These are phyloP conservation scores for Heliocidaris erythrogramma DNA, from an alignment of 35 echinoderm and acorn worm species.

Conservation along the genomic window DNA sequence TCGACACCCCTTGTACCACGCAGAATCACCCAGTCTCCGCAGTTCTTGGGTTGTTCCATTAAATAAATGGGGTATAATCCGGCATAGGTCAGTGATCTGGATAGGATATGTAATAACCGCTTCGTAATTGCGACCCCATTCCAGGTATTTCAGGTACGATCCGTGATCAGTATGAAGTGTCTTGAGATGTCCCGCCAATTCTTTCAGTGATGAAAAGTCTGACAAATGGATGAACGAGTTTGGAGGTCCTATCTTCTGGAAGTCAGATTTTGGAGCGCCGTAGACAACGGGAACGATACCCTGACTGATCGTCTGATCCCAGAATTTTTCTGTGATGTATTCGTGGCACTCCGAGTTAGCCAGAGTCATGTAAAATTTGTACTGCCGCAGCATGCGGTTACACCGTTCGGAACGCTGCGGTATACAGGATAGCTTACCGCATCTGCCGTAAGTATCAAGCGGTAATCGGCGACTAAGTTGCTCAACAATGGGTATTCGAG, in stretches of 20 bases:
- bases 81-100: not conserved
- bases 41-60: conserved; percentile 9
- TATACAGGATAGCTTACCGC: conserved; percentile 46
- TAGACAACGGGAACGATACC: conserved; percentile 62
- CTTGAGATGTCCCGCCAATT: conserved; percentile 46
- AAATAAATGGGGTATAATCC: conserved; percentile 22
- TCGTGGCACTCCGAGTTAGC: conserved; percentile 60
- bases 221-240: conserved; percentile 67
- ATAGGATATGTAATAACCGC: not conserved
- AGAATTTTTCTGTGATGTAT: conserved; percentile 78
- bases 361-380: conserved; percentile 69
- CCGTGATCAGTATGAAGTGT: not conserved
- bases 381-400: conserved; percentile 34
- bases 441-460: conserved; percentile 59
- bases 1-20: conserved; percentile 34
- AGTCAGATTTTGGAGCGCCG: conserved; percentile 64
- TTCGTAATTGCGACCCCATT: conserved; percentile 22
- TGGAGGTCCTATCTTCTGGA: conserved; percentile 54
- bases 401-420: conserved; percentile 22
- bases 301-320: conserved; percentile 49
- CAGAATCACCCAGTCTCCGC: not conserved
- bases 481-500: conserved; percentile 15
- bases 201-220: conserved; percentile 58
- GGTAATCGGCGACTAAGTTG: conserved; percentile 16
- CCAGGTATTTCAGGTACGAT: conserved; percentile 20